Evolutionary conservation across 2,888 invertebrate species (phyloP), one percentile per base, ranked within the genome.

Genomic region (Lepidochitona cinerea): DNA sequence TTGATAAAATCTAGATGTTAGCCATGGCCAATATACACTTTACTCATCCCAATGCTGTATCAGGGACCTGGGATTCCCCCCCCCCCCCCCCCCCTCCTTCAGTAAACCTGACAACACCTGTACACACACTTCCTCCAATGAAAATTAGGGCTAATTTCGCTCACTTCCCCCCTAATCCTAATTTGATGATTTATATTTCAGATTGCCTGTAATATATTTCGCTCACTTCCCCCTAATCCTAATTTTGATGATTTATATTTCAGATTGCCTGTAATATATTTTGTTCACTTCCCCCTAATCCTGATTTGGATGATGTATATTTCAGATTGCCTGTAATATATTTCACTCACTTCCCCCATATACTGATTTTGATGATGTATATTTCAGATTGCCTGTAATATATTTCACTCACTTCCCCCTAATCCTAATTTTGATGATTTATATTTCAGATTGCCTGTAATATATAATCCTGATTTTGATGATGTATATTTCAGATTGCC

Each of bases 151-250:
- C n/a, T n/a, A n/a, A 89, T 99, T 99, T 93, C 96, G 99, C 89
- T 98, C 99, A 81, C 93, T 99, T 91, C 99, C 99, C 80, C 99
- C 99, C 23, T 93, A 93, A 90, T 93, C 94, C 89, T 94, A 92
- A 95, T 97, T 92, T 93, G 99, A 99, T n/a, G n/a, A n/a, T n/a
- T n/a, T n/a, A n/a, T n/a, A n/a, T n/a, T 99, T 99, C 93, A 96
- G 99, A 89, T 98, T 99, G 81, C 93, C 99, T 91, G 99, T n/a
- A n/a, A n/a, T 99, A 80, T 99, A 99, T n/a, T n/a, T n/a, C n/a
- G n/a, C n/a, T n/a, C n/a, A n/a, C n/a, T n/a, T n/a, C n/a, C n/a
- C 90, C 89, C 90, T 26, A 93, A 93, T 90, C 93, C 94, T 89
- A 94, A 92, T 95, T 97, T 92, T 93, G 99, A 99, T n/a, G n/a